These are phyloP conservation scores for Ectobius pallidus DNA, from an alignment of 2,888 invertebrate genomes.

Conservation along the genomic window DNA sequence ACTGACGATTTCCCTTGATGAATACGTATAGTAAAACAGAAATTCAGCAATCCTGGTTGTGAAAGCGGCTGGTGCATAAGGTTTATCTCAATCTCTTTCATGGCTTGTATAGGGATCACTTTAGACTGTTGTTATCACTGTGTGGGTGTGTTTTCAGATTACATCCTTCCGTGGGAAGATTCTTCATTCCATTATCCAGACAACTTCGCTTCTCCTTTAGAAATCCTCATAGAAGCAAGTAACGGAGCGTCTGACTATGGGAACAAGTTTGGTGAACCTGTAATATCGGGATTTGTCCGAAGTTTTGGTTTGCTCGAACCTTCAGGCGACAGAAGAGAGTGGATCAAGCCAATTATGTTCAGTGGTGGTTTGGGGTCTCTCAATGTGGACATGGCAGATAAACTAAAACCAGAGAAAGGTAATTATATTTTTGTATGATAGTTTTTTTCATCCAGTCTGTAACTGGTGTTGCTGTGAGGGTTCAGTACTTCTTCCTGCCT, in stretches of 20 bases:
- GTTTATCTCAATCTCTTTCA: too few species aligned
- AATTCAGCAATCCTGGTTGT: too few species aligned
- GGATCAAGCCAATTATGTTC: conserved; percentile 99
- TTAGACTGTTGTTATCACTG: too few species aligned
- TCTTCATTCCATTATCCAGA: conserved; percentile 73
- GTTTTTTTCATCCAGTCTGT: too few species aligned
- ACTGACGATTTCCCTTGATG: too few species aligned
- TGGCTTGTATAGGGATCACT: too few species aligned
- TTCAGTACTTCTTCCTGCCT: too few species aligned
- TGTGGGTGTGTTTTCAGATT: too few species aligned
- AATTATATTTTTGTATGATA: too few species aligned
- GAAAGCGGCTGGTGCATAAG: too few species aligned
- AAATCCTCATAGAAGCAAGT: conserved; percentile 93
- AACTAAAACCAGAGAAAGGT: conserved; percentile 77
- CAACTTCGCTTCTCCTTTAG: conserved; percentile 88
- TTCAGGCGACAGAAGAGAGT: conserved; percentile 78
- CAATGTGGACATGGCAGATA: conserved; percentile 80
- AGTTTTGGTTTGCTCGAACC: conserved; percentile 80
- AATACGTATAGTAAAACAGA: too few species aligned
- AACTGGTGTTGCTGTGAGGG: too few species aligned
- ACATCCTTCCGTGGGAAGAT: conserved; percentile 88
- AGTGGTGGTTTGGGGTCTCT: conserved; percentile 94
- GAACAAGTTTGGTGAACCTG: conserved; percentile 98
- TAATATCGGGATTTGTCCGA: conserved; percentile 88
- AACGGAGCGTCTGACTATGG: conserved; percentile 99